Evolutionary conservation across 2,113 vertebrate species (phyloP).

Genomic region (Heptranchias perlo): DNA sequence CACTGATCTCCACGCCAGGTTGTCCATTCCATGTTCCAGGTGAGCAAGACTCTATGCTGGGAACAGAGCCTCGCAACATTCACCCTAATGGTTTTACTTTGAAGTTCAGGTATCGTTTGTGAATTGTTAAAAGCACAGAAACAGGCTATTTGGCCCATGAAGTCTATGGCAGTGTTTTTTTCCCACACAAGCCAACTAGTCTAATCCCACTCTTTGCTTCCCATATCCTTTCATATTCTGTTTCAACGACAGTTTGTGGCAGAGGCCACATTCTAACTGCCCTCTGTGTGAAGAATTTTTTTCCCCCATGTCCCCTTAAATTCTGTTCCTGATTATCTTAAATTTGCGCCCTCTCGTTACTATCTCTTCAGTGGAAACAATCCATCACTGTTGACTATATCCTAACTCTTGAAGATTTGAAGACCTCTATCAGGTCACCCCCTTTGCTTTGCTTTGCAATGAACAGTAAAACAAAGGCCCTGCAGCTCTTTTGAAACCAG

Average conservation of each 20-base stretch:
- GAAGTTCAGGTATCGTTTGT: neutral
- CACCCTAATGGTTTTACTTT: neutral
- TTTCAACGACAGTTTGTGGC: neutral
- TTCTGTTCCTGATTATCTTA: slow-evolving; percentile 4
- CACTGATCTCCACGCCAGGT: neutral
- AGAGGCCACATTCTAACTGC: neutral
- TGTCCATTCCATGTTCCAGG: neutral
- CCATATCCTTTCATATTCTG: neutral
- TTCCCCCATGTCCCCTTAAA: neutral
- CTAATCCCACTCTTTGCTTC: neutral
- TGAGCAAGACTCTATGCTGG: neutral
- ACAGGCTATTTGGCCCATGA: neutral
- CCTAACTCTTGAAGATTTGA: neutral
- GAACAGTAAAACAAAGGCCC: neutral
- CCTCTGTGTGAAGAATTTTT: neutral
- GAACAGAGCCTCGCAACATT: neutral
- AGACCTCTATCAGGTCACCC: neutral
- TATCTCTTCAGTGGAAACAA: neutral
- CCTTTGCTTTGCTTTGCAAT: slow-evolving; percentile 1
- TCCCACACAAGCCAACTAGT: neutral
- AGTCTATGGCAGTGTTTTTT: neutral
- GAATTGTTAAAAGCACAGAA: neutral
- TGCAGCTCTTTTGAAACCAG: neutral
- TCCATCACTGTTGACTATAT: neutral
- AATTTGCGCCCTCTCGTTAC: neutral